Conservation (phyloP, 1,140 invertebrate genomes). For the Halesus radiatus region DNA sequence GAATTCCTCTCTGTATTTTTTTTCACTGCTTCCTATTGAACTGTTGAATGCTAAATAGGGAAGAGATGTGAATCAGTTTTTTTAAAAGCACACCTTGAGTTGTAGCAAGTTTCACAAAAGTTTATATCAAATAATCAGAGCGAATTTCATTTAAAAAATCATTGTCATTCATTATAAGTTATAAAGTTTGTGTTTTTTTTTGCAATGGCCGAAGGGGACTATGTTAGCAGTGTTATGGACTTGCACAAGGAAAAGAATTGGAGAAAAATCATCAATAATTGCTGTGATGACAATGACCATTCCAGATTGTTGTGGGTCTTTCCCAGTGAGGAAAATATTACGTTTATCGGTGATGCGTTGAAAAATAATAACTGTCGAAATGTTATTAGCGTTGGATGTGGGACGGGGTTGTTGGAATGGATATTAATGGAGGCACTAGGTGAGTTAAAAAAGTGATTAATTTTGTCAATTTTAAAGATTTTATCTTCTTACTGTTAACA, state of each 20-base stretch:
- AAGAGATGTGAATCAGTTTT: too few relatives aligned
- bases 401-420: conserved; percentile 68
- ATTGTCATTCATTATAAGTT: too few relatives aligned
- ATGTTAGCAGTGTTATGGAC: conserved; percentile 13
- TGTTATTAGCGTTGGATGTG: conserved; percentile 68
- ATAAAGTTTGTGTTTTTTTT: background rate
- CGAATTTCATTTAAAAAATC: too few relatives aligned
- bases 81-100: too few relatives aligned
- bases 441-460: too few relatives aligned
- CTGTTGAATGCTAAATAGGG: too few relatives aligned
- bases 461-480: too few relatives aligned
- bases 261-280: conserved; percentile 63
- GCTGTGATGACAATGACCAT: conserved; percentile 61
- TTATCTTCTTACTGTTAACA: too few relatives aligned
- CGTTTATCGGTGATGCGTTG: conserved; percentile 61
- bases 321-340: conserved; percentile 65
- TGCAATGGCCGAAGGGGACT: conserved; percentile 23
- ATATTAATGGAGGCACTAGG: conserved; percentile 65
- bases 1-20: too few relatives aligned
- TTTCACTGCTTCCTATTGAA: too few relatives aligned
- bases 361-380: conserved; percentile 58
- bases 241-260: conserved; percentile 60
- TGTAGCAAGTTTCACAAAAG: too few relatives aligned
- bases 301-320: conserved; percentile 68
- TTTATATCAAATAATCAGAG: too few relatives aligned